phyloP scores from a whole-genome alignment of 2,888 invertebrate species.

The Trichogramma dendrolimi region DNA sequence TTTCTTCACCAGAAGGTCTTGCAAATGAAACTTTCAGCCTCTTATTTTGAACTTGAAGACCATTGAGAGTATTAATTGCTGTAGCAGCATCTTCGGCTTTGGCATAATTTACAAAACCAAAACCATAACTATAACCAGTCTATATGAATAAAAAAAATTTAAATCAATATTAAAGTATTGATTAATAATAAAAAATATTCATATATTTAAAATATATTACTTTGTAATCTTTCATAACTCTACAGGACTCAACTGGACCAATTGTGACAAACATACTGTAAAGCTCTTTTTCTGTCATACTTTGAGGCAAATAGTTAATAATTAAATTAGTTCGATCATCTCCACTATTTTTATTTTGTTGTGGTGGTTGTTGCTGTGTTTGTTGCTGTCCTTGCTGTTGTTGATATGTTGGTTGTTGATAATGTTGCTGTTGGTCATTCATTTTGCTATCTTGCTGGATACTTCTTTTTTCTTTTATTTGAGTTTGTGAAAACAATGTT shows the following conservation, averaged over 20 bases:
- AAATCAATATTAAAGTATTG: conserved; percentile 1
- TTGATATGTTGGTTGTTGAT: conserved; percentile 32
- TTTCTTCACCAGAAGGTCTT: conserved; percentile 84
- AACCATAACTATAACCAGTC: conserved; percentile 94
- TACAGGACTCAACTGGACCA: conserved; percentile 83
- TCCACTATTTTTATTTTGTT: conserved; percentile 33
- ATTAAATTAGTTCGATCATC: conserved; percentile 73
- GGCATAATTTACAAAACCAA: conserved; percentile 90
- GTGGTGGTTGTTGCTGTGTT: conserved; percentile 34
- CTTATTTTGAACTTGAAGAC: conserved; percentile 84
- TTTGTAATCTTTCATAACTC: conserved; percentile 88
- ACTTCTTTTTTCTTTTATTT: conserved; percentile 26
- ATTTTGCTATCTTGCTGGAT: conserved; percentile 39
- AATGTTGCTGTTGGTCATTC: conserved; percentile 46
- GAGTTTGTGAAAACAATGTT: conserved; percentile 27
- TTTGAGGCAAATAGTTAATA: conserved; percentile 92
- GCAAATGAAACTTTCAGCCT: conserved; percentile 91
- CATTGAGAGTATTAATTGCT: conserved; percentile 84
- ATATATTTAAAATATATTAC: conserved; percentile 47
- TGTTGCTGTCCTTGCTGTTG: conserved; percentile 39
- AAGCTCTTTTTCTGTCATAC: conserved; percentile 86
- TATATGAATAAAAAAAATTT: conserved; percentile 41
- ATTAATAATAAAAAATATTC: background rate
- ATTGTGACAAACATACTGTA: conserved; percentile 83
- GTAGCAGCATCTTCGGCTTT: conserved; percentile 79